Base-by-base conservation (phyloP, 1,140 invertebrate species). In the Drosophila mauritiana region DNA sequence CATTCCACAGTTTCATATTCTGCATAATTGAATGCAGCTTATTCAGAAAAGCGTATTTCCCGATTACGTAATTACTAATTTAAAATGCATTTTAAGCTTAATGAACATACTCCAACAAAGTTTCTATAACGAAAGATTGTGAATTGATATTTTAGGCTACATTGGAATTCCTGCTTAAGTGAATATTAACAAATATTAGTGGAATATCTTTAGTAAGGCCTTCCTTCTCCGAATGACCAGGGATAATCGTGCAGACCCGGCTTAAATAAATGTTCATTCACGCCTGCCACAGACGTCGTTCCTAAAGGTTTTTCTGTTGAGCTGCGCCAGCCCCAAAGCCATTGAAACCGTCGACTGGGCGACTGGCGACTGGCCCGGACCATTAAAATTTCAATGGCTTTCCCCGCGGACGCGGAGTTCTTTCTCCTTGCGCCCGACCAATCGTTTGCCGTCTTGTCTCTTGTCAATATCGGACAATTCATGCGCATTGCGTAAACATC, bases 391-490 rank as follows among this genome's bases (percentile, higher is more conserved):
- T 82, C 78, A 85, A 85, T 82, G 77, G 83, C 48, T 57, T 55
- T 17, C 43, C 56, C 43, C 43, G 43, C 36, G 34, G 45, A 73
- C 53, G 34, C 55, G 51, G 65, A 49, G 46, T 51, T 73, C 68
- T 31, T 73, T 73, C 48, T 59, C 45, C 22, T 20, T 15, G 25
- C 37, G 39, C 17, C 48, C 49, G 13, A 80, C 72, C 84, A 88
- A 88, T 88, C 72, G 63, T 58, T 54, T 22, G 70, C 62, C 61
- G 61, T 69, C 84, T 86, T 83, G 79, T 80, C 79, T 79, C 65
- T 80, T 88, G 84, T 89, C 84, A 89, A 83, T 88, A 89, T 89
- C 88, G 80, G 73, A 89, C 84, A 88, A 88, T 89, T 89, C 83
- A 88, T 88, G 84, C 84, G 84, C 84, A 80, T 70, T 89, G 85